Conservation (phyloP, 2,113 vertebrate genomes). For the Stomatorhinus ivindoensis region DNA sequence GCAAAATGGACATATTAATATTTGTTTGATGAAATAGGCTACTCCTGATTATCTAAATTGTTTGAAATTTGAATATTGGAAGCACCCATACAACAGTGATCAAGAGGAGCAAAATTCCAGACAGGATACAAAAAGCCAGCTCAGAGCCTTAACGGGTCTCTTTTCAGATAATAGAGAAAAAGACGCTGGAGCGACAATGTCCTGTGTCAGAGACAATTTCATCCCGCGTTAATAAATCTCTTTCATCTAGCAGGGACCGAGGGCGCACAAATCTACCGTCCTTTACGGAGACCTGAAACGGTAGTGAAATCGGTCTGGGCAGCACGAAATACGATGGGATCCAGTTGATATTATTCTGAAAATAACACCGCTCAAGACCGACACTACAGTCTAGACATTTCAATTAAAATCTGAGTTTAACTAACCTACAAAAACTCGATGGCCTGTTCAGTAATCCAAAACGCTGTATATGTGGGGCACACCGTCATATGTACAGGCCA, state of each 20-base stretch:
- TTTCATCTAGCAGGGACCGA: not conserved
- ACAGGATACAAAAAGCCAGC: not conserved
- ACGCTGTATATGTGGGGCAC: not conserved
- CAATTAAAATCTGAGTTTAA: not conserved
- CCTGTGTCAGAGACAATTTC: constrained; percentile 7
- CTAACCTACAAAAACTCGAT: not conserved
- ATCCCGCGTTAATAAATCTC: constrained; percentile 13
- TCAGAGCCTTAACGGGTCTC: not conserved
- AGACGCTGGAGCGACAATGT: not conserved
- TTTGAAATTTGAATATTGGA: not conserved
- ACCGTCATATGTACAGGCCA: not conserved
- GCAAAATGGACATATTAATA: not conserved
- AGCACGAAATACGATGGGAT: not conserved
- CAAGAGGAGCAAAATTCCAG: not conserved
- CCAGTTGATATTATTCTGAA: not conserved
- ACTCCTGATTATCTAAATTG: not conserved
- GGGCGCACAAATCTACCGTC: not conserved
- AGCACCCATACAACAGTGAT: not conserved
- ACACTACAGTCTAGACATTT: not conserved
- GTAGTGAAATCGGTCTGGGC: not conserved
- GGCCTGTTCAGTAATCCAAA: not conserved
- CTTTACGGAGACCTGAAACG: not conserved
- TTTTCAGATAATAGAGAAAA: not conserved
- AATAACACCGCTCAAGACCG: not conserved
- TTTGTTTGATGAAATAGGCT: not conserved